Base-by-base conservation (phyloP, 1,140 invertebrate genomes). In the Pseudomyrmex cubaensis region DNA sequence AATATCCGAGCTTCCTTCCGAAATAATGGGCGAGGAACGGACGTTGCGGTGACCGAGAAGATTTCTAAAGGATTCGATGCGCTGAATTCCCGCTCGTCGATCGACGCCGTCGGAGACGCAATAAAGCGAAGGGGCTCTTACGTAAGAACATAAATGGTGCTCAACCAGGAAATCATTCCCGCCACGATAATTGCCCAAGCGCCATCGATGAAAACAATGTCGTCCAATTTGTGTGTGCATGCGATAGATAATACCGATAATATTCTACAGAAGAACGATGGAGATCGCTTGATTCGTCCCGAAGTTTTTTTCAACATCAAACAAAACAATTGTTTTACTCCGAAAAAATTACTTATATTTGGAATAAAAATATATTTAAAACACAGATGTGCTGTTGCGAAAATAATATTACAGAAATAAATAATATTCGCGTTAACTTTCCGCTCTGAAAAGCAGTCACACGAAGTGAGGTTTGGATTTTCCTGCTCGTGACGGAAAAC, bases 61-160 rank as follows among this genome's bases (percentile, higher is more conserved):
- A 80, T 87, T 87, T 84, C 54, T 74, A 84, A 83, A 83, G n/a
- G 52, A 80, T 84, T 63, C 61, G 62, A 46, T 35, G 35, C 25
- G 13, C 10, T 44, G 50, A 66, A 57, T 20, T 17, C 15, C 2
- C 17, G 35, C 56, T n/a, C 48, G 52, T 82, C 85, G 74, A 87
- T 84, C 85, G 17, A 35, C 7, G 35, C 35, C n/a, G 54, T 17
- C 56, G 46, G 63, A 87, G 80, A 87, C 44, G 46, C 48, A 54
- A 69, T 44, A 67, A 73, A 84, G 25, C 35, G 35, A 59, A 35
- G 64, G 50, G 20, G 57, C 46, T 84, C 17, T 87, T 87, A 87
- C n/a, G n/a, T 87, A 87, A 87, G 85, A 82, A 12, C 59, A 74
- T 75, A 17, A 74, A 83, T 25, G 61, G 44, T 17, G 64, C 74